Conservation (phyloP, 2,797 vertebrate genomes). For the Cryptoblepharus egeriae region DNA sequence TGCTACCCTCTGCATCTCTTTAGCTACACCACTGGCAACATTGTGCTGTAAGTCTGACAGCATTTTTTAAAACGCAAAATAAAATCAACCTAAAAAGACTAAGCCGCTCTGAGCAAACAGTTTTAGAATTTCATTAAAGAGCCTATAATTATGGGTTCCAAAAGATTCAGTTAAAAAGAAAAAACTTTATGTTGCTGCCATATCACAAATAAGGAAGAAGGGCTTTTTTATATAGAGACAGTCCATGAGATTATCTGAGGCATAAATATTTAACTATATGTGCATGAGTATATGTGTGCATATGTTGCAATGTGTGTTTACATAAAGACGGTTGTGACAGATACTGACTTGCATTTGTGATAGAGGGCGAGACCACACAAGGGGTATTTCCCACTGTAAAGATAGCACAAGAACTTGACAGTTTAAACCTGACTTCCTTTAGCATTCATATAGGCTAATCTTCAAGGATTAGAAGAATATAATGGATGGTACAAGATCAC, state of each 20-base stretch:
- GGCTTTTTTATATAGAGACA: neutral
- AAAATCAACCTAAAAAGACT: neutral
- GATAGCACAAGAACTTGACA: neutral
- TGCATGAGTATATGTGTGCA: neutral
- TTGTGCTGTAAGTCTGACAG: neutral
- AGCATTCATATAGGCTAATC: neutral
- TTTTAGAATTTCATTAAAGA: neutral
- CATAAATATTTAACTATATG: conserved; percentile 31
- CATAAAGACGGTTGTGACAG: conserved; percentile 16
- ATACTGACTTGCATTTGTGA: conserved; percentile 10
- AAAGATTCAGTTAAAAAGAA: neutral
- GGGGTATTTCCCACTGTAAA: neutral
- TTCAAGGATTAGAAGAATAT: neutral
- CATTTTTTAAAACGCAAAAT: neutral
- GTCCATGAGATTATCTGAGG: conserved; percentile 14
- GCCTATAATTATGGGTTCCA: neutral
- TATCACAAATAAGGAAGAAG: neutral
- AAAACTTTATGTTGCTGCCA: neutral
- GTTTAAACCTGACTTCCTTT: neutral
- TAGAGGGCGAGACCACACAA: conserved; percentile 21
- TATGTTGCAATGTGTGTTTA: conserved; percentile 13
- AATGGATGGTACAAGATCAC: neutral
- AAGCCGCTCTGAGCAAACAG: neutral
- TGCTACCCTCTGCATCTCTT: too few species aligned
- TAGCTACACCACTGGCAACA: too few species aligned